A percentile compares a stretch with the other conserved stretches of the same genome.
Evolutionary conservation across 2,797 vertebrate species (phyloP).

Genomic region (Allobates femoralis): DNA sequence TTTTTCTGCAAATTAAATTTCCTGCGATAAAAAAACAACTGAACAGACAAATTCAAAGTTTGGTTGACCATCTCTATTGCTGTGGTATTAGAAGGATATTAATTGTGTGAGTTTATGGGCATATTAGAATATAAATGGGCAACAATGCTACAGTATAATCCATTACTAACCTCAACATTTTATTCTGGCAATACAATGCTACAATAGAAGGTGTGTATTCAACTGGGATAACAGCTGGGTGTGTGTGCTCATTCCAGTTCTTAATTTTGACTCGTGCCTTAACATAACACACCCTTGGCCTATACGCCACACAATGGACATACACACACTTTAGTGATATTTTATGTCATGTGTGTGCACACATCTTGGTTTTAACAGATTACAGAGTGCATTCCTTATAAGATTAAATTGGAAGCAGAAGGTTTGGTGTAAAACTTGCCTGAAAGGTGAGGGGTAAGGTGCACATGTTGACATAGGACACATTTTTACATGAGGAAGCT

Average conservation of each 20-base stretch:
- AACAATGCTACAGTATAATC: not conserved
- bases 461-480: conserved; percentile 4
- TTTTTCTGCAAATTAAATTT: too few species aligned
- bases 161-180: conserved; percentile 4
- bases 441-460: not conserved
- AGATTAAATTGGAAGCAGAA: conserved; percentile 11
- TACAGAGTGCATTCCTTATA: conserved; percentile 30
- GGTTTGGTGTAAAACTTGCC: not conserved
- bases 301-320: conserved; percentile 41
- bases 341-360: conserved; percentile 32
- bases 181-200: conserved; percentile 41
- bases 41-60: too few species aligned
- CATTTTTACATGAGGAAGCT: not conserved
- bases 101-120: not conserved
- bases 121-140: not conserved
- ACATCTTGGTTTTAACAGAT: conserved; percentile 35
- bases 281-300: conserved; percentile 50
- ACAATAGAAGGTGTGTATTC: conserved; percentile 60
- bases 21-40: too few species aligned
- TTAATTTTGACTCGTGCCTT: conserved; percentile 58
- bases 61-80: too few species aligned
- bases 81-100: not conserved
- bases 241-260: conserved; percentile 38
- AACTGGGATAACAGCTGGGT: conserved; percentile 51
- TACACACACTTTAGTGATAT: conserved; percentile 47